phyloP scores from a whole-genome alignment of 1,140 invertebrate genomes.

The Saccostrea cuccullata region DNA sequence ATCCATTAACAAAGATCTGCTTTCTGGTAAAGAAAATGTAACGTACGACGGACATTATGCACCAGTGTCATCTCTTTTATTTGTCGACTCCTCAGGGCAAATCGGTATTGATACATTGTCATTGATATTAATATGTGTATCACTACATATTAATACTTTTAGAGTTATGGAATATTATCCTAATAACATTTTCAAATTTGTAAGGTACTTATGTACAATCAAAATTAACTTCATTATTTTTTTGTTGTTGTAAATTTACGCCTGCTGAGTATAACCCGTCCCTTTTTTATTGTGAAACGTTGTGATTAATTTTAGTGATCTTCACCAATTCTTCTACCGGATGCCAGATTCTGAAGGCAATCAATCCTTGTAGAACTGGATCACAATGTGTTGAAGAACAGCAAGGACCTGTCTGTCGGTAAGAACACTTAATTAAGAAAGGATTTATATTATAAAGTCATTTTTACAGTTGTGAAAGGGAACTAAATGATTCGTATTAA shows the following conservation, averaged over 20 bases:
- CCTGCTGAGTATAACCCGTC: no score
- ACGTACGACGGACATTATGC: background rate
- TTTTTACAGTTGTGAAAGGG: background rate
- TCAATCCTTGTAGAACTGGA: background rate
- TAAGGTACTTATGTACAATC: no score
- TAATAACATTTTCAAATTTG: no score
- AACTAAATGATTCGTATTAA: background rate
- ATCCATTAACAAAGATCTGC: background rate
- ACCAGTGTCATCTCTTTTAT: background rate
- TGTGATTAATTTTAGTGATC: background rate
- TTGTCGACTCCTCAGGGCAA: background rate
- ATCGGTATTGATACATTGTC: background rate
- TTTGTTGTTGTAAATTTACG: no score
- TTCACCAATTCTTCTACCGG: background rate
- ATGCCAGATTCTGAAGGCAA: background rate
- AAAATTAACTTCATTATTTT: no score
- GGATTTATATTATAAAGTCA: background rate
- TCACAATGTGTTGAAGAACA: background rate
- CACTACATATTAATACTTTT: background rate
- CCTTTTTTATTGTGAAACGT: no score
- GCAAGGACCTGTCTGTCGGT: background rate
- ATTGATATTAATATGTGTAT: background rate
- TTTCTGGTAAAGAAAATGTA: background rate
- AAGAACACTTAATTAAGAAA: background rate
- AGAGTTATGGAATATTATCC: no score